These are phyloP conservation scores for Nipponacmea schrenckii DNA, from an alignment of 2,888 invertebrate genomes.

Conservation along the genomic window DNA sequence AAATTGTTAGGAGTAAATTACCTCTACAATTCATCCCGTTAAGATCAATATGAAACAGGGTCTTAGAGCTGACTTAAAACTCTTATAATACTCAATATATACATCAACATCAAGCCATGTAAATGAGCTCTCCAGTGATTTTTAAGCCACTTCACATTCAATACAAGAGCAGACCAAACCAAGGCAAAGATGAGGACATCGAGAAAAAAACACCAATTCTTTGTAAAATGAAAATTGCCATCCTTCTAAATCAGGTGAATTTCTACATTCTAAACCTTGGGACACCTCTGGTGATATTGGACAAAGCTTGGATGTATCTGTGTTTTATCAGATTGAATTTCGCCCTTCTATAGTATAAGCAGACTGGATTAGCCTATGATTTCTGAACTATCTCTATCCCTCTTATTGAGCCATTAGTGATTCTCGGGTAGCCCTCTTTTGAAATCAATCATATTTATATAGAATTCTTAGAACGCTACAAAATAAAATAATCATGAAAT, in stretches of 20 bases:
- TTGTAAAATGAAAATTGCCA: background rate
- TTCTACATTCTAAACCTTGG: background rate
- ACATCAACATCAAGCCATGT: background rate
- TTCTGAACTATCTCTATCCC: too few species aligned
- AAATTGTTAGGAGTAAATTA: background rate
- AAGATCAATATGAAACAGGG: background rate
- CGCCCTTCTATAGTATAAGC: too few species aligned
- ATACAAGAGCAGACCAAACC: conserved; percentile 9
- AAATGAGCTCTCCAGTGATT: conserved; percentile 3
- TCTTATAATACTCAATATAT: background rate
- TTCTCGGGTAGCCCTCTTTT: too few species aligned
- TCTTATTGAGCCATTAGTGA: too few species aligned
- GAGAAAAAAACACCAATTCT: conserved; percentile 3
- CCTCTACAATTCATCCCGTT: conserved; percentile 1
- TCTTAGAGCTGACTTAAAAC: background rate
- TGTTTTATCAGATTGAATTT: too few species aligned
- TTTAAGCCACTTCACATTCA: background rate
- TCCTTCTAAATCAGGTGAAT: too few species aligned
- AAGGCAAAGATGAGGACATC: conserved; percentile 1
- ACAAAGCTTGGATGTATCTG: background rate
- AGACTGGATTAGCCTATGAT: too few species aligned
- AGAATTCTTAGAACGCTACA: conserved; percentile 2
- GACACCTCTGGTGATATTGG: background rate
- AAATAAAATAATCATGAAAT: conserved; percentile 8
- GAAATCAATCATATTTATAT: background rate